Conservation (phyloP, 2,888 invertebrate genomes). For the Lymantria dispar region DNA sequence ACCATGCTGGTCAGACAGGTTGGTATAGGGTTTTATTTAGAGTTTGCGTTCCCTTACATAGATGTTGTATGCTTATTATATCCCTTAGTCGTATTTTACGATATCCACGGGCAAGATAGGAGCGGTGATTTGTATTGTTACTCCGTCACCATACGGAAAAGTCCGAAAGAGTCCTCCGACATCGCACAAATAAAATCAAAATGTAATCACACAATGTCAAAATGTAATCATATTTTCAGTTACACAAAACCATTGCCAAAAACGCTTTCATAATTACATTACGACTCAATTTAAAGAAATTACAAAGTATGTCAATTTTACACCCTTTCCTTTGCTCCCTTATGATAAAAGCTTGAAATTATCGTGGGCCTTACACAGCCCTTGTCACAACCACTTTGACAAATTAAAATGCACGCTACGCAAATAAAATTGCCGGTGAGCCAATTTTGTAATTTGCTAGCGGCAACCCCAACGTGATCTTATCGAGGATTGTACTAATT, state of each 20-base stretch:
- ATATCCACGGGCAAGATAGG: no score
- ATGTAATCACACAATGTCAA: conserved; percentile 4
- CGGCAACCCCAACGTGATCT: conserved; percentile 37
- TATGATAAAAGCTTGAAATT: conserved; percentile 38
- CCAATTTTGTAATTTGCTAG: conserved; percentile 42
- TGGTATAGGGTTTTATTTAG: no score
- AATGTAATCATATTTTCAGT: background rate
- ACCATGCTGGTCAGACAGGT: no score
- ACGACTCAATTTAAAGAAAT: conserved; percentile 48
- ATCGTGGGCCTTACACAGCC: conserved; percentile 36
- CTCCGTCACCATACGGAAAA: no score
- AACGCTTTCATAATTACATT: conserved; percentile 45
- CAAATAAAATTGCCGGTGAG: conserved; percentile 38
- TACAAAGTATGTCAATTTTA: conserved; percentile 46
- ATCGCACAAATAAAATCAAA: no score
- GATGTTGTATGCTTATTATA: no score
- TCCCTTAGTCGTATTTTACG: no score
- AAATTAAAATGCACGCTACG: conserved; percentile 49
- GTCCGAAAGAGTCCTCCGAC: no score
- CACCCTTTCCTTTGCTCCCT: conserved; percentile 37
- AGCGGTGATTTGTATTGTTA: no score
- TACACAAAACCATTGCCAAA: conserved; percentile 1
- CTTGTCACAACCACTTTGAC: conserved; percentile 44
- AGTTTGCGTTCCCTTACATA: no score
- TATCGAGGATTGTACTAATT: conserved; percentile 36